Evolutionary conservation across 2,797 vertebrate genomes (phyloP).

Genomic region (Prunella strophiata): DNA sequence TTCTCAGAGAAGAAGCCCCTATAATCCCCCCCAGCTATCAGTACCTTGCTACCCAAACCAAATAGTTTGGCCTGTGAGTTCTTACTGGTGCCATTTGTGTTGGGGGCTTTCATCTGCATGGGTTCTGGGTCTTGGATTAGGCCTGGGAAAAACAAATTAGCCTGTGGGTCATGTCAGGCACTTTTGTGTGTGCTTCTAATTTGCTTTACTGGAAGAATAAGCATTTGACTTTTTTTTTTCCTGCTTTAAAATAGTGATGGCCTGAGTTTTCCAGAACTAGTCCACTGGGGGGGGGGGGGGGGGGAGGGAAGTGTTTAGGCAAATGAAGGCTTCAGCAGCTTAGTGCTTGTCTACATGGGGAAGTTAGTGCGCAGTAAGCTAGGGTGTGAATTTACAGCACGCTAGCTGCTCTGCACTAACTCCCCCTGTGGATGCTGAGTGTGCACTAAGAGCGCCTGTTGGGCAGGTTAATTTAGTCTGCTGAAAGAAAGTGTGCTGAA

Average conservation of each 20-base stretch:
- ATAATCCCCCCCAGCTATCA: accelerated
- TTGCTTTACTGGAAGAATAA: background rate
- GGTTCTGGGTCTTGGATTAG: background rate
- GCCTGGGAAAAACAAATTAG: accelerated
- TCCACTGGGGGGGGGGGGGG: background rate
- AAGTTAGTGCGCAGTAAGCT: conserved; percentile 72
- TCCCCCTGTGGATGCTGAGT: conserved; percentile 71
- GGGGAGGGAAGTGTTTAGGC: background rate
- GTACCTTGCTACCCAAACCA: background rate
- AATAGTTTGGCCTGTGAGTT: background rate
- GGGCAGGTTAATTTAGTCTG: conserved; percentile 6
- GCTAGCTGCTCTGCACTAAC: conserved; percentile 70
- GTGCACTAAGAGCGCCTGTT: conserved; percentile 60
- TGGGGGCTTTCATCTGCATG: background rate
- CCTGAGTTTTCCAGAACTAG: background rate
- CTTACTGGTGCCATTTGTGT: background rate
- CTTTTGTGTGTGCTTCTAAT: background rate
- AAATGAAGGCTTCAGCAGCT: conserved; percentile 47
- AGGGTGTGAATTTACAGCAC: conserved; percentile 66
- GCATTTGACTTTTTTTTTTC: background rate
- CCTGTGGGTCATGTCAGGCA: background rate
- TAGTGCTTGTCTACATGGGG: conserved; percentile 70
- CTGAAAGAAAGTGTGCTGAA: conserved; percentile 42
- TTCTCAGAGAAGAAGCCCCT: background rate
- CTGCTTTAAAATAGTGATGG: background rate